Evolutionary conservation across 2,888 invertebrate species (phyloP).

Genomic region (Idaea biselata): DNA sequence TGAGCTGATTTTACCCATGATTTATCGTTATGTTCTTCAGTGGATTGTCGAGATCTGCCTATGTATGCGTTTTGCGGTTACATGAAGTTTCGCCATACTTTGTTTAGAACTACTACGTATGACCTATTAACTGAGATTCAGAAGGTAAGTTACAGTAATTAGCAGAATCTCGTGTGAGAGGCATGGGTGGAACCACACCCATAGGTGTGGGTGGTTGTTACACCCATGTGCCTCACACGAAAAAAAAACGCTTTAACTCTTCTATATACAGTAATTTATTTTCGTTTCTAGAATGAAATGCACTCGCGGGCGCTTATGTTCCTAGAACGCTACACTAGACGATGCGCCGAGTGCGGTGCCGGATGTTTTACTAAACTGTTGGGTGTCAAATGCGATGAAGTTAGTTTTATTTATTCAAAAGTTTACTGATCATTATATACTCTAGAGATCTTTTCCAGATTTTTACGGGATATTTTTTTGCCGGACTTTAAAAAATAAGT

Average conservation of each 20-base stretch:
- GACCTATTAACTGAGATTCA: slow-evolving; percentile 82
- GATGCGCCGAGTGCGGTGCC: slow-evolving; percentile 79
- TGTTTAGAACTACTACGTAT: slow-evolving; percentile 82
- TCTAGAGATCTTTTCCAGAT: too few species aligned
- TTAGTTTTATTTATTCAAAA: slow-evolving; percentile 26
- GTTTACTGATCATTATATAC: too few species aligned
- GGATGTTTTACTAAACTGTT: slow-evolving; percentile 74
- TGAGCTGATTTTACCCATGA: neutral
- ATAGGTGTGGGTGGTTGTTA: too few species aligned
- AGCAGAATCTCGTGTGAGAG: too few species aligned
- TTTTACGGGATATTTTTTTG: too few species aligned
- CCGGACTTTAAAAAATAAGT: too few species aligned
- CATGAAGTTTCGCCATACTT: slow-evolving; percentile 79
- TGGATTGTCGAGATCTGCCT: slow-evolving; percentile 75
- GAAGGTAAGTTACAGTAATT: slow-evolving; percentile 50
- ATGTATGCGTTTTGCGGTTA: slow-evolving; percentile 83
- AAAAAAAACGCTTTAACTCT: too few species aligned
- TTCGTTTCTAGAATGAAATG: slow-evolving; percentile 65
- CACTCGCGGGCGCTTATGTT: slow-evolving; percentile 81
- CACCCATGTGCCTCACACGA: too few species aligned
- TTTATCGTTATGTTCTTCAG: slow-evolving; percentile 46
- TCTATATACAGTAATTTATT: neutral
- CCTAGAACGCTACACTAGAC: slow-evolving; percentile 79
- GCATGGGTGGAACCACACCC: too few species aligned
- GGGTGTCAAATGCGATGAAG: slow-evolving; percentile 57